A percentile compares a stretch with the other conserved stretches of the same genome.
Conservation (phyloP, 2,113 vertebrate genomes). For the Suncus etruscus region DNA sequence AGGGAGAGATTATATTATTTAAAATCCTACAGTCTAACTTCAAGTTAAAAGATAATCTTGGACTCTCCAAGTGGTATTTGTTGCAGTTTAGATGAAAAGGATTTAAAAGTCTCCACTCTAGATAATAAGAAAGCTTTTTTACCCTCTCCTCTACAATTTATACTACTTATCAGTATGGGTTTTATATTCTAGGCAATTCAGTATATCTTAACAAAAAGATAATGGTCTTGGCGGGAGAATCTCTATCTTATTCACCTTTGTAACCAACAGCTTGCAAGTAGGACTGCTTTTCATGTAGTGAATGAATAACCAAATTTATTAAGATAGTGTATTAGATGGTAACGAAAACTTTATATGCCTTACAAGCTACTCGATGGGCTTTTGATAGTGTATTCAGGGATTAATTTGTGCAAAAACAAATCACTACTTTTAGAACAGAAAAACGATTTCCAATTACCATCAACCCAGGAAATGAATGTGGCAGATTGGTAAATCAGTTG, state of each 20-base stretch:
- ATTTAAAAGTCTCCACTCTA: not conserved
- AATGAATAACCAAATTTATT: not conserved
- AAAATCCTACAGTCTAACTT: not conserved
- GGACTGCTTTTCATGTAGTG: not conserved
- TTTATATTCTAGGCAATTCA: not conserved
- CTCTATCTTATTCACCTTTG: not conserved
- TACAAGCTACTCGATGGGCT: not conserved
- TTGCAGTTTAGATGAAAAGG: slow-evolving; percentile 13
- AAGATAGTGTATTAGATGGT: not conserved
- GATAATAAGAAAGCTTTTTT: not conserved
- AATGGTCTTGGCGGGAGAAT: not conserved
- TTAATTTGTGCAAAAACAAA: slow-evolving; percentile 1
- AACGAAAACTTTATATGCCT: not conserved
- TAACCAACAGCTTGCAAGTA: too few species aligned
- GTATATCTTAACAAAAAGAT: not conserved
- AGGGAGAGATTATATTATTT: slow-evolving; percentile 16
- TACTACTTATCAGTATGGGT: not conserved
- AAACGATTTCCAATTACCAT: slow-evolving; percentile 53
- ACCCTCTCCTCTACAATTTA: not conserved
- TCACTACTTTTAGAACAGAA: slow-evolving; percentile 39
- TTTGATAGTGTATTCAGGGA: not conserved
- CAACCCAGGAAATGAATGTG: slow-evolving; percentile 41
- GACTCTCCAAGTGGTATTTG: not conserved
- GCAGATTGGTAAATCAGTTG: not conserved
- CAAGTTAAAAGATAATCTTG: not conserved